Evolutionary conservation across 2,797 vertebrate genomes (phyloP), one percentile per base, ranked within the genome.

Genomic region (Centroberyx gerrardi): DNA sequence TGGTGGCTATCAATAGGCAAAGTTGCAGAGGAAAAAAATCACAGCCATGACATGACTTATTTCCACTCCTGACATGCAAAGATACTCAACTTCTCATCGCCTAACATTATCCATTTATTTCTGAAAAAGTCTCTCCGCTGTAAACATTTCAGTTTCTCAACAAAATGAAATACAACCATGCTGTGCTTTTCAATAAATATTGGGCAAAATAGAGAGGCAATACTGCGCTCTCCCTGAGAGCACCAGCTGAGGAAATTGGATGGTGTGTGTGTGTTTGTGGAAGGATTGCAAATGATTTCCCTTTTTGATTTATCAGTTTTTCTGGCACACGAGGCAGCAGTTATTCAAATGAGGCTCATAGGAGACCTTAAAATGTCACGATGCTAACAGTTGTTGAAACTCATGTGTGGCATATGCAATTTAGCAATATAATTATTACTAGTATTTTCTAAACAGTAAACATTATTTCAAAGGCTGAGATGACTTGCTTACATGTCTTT

Each of bases 251-350:
- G 85, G 80, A 78, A 84, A 85, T 70, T 80, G 68, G 75, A 76
- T 69, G 67, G 53, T 44, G 66, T 74, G 75, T 58, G 55, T 68
- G 74, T 68, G 81, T 82, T 88, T 85, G 84, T 69, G 74, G 65
- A 87, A 72, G 72, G 76, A 88, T 67, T 87, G 81, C 77, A 80
- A 79, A 85, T 75, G 56, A 86, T 82, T 75, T 78, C 72, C 67
- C 64, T 71, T 78, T 87, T 68, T 79, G 76, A 90, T 88, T 91
- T 86, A 88, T 81, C 82, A 74, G 56, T 77, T 76, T 86, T 74
- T 72, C 65, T 80, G 78, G 77, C 56, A 52, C 36, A 76, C 66
- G 33, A 74, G 55, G 63, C 77, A 38, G 61, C 12, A 66, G 68
- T 80, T 79, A 84, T 81, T 79, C 63, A 78, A 77, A 74, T 76